Evolutionary conservation across 2,797 vertebrate genomes (phyloP).

Genomic region (Coracias cyanogaster): DNA sequence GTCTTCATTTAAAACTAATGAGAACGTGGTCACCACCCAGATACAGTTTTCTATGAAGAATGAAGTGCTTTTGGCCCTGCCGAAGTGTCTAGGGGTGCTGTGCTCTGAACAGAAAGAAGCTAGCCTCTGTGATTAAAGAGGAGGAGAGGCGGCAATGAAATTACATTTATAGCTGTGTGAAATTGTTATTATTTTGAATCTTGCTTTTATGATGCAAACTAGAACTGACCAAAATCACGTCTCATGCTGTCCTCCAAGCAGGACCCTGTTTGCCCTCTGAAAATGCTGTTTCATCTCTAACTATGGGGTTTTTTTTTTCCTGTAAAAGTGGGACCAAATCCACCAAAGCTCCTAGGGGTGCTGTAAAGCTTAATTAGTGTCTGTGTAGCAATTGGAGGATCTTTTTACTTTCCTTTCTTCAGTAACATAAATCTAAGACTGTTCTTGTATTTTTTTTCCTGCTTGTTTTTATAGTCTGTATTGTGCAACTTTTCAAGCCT

Average conservation of each 20-base stretch:
- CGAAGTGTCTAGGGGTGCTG: background rate
- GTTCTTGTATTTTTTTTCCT: background rate
- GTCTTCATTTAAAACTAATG: conserved; percentile 1
- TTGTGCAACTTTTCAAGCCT: background rate
- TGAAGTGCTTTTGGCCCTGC: background rate
- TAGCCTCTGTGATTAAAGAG: background rate
- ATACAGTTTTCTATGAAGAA: background rate
- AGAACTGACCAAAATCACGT: background rate
- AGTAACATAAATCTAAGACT: background rate
- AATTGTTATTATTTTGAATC: conserved; percentile 1
- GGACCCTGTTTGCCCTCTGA: background rate
- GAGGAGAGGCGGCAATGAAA: background rate
- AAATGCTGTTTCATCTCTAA: background rate
- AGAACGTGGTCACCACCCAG: background rate
- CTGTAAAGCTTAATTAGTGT: background rate
- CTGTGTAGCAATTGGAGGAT: background rate
- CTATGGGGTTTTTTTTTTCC: background rate
- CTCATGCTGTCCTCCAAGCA: background rate
- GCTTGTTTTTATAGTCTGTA: background rate
- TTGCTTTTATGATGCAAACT: background rate
- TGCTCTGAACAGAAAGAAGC: background rate
- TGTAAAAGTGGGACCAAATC: background rate
- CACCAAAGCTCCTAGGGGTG: background rate
- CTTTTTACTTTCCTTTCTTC: background rate
- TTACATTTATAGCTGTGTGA: background rate